Evolutionary conservation across 2,888 invertebrate genomes (phyloP).

Genomic region (Lingula anatina): DNA sequence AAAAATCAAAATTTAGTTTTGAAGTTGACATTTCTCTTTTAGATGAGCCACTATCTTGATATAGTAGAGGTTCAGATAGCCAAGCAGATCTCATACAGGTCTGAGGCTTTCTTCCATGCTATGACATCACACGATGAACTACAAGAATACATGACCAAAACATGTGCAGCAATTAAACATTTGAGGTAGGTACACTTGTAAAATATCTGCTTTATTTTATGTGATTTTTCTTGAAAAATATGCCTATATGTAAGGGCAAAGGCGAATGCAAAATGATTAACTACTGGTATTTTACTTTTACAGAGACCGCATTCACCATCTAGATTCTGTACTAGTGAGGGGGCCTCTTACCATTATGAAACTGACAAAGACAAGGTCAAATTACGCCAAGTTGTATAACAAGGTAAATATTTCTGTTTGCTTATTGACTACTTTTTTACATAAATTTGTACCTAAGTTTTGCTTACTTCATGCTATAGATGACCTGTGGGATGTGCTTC

Average conservation of each 20-base stretch:
- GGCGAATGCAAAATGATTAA: too few relatives aligned
- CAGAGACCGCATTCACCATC: conserved; percentile 67
- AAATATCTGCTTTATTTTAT: too few relatives aligned
- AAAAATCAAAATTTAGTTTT: too few relatives aligned
- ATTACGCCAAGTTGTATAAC: conserved; percentile 45
- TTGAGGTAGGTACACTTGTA: conserved; percentile 31
- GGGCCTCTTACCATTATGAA: conserved; percentile 72
- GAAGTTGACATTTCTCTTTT: too few relatives aligned
- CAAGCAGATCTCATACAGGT: conserved; percentile 86
- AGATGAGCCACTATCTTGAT: conserved; percentile 89
- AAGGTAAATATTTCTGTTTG: conserved; percentile 48
- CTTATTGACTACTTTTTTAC: too few relatives aligned
- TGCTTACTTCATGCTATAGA: too few relatives aligned
- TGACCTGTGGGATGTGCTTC: too few relatives aligned
- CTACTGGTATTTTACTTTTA: too few relatives aligned
- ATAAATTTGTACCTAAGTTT: too few relatives aligned
- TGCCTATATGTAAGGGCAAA: too few relatives aligned
- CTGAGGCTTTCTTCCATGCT: conserved; percentile 95
- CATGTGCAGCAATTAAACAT: conserved; percentile 40
- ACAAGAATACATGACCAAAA: conserved; percentile 78
- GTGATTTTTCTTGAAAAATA: too few relatives aligned
- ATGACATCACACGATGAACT: conserved; percentile 97
- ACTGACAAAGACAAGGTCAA: conserved; percentile 42
- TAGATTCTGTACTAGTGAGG: conserved; percentile 74
- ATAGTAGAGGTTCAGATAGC: conserved; percentile 91